A percentile compares a stretch with the other conserved stretches of the same genome.
Evolutionary conservation across 2,888 invertebrate genomes (phyloP).

Genomic region (Halocaridina rubra): DNA sequence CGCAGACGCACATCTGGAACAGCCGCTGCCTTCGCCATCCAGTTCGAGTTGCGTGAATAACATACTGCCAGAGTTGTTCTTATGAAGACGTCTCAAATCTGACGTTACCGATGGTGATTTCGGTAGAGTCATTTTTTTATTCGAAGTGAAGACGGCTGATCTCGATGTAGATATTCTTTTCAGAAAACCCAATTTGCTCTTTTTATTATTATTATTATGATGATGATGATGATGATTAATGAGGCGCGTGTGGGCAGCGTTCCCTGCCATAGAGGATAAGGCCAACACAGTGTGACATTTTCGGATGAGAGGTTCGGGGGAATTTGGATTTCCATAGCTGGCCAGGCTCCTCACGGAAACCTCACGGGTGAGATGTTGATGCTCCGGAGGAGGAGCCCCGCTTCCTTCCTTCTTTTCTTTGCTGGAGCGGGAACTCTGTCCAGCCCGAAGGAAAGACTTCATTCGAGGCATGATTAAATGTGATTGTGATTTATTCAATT

Average conservation of each 20-base stretch:
- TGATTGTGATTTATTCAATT: slow-evolving; percentile 29
- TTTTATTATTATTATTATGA: no score
- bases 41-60: slow-evolving; percentile 35
- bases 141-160: slow-evolving; percentile 39
- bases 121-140: slow-evolving; percentile 23
- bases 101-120: slow-evolving; percentile 29
- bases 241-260: slow-evolving; percentile 38
- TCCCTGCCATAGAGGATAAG: slow-evolving; percentile 38
- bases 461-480: slow-evolving; percentile 54
- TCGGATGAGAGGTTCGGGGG: slow-evolving; percentile 48
- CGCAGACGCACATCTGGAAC: slow-evolving; percentile 48
- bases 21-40: slow-evolving; percentile 41
- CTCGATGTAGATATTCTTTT: slow-evolving; percentile 40
- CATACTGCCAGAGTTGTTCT: slow-evolving; percentile 42
- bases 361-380: not conserved
- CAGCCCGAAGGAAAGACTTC: slow-evolving; percentile 41
- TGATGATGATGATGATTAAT: no score
- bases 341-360: slow-evolving; percentile 26
- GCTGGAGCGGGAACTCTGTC: slow-evolving; percentile 21
- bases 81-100: slow-evolving; percentile 21
- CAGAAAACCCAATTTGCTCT: slow-evolving; percentile 43
- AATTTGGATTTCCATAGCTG: slow-evolving; percentile 30
- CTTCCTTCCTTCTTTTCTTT: slow-evolving; percentile 27
- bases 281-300: slow-evolving; percentile 58
- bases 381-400: not conserved